Conservation (phyloP, 2,113 vertebrate genomes). For the Poeciliopsis occidentalis region DNA sequence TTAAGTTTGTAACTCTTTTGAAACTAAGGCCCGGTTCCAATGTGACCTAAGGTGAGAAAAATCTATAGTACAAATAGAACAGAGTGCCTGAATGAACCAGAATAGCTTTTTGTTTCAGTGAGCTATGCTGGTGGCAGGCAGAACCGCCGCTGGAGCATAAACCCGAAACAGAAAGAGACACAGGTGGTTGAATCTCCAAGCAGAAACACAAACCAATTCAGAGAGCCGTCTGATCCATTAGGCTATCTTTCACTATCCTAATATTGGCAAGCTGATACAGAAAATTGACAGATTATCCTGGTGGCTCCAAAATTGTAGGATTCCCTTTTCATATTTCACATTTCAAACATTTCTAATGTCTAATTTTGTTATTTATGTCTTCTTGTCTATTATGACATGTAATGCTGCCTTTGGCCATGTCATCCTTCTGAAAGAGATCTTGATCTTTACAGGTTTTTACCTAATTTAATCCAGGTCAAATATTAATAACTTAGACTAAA, state of each 20-base stretch:
- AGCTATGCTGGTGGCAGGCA: background rate
- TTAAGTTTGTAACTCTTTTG: background rate
- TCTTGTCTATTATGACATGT: too few relatives aligned
- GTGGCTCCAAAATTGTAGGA: background rate
- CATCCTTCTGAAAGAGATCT: too few relatives aligned
- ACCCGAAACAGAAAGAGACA: background rate
- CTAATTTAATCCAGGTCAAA: too few relatives aligned
- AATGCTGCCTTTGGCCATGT: too few relatives aligned
- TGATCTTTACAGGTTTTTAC: too few relatives aligned
- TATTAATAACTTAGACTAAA: background rate
- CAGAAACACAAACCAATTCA: background rate
- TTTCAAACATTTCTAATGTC: too few relatives aligned
- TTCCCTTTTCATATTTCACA: background rate
- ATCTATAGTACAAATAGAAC: background rate
- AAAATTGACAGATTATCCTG: background rate
- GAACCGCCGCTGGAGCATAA: background rate
- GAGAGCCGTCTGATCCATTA: background rate
- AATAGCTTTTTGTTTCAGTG: background rate
- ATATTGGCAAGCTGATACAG: background rate
- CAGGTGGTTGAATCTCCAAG: background rate
- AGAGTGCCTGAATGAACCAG: background rate
- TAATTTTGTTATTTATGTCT: too few relatives aligned
- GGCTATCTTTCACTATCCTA: background rate
- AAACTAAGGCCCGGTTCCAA: too few relatives aligned
- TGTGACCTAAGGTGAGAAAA: background rate